Evolutionary conservation across 1,140 invertebrate genomes (phyloP).

Genomic region (Platyscapa corneri): DNA sequence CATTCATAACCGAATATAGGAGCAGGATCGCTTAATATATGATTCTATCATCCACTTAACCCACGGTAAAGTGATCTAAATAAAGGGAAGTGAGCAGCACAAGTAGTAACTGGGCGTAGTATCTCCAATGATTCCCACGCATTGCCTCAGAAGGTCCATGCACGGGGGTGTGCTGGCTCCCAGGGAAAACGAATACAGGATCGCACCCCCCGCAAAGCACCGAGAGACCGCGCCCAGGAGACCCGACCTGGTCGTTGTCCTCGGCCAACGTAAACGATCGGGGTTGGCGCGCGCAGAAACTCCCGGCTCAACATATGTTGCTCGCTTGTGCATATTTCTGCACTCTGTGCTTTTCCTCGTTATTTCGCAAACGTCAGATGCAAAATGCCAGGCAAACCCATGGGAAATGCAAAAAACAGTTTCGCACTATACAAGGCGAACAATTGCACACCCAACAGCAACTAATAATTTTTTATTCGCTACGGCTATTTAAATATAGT

Average conservation of each 20-base stretch:
- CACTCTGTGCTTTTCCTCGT: conserved; percentile 3
- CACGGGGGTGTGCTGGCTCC: neutral
- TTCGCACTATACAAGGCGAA: neutral
- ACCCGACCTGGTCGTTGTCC: neutral
- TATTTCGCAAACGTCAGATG: neutral
- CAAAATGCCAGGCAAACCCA: neutral
- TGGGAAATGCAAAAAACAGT: neutral
- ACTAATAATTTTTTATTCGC: conserved; percentile 13
- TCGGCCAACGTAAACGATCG: neutral
- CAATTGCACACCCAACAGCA: neutral
- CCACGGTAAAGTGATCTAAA: neutral
- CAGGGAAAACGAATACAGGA: neutral
- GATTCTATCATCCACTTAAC: neutral
- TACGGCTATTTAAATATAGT: neutral
- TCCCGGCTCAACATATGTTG: conserved; percentile 42
- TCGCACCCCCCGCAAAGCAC: neutral
- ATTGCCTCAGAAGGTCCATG: neutral
- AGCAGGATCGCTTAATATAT: too few relatives aligned
- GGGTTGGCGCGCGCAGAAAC: too few relatives aligned
- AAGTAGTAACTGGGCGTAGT: too few relatives aligned
- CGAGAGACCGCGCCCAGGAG: neutral
- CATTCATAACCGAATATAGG: too few relatives aligned
- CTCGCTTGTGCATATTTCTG: conserved; percentile 36
- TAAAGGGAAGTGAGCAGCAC: neutral
- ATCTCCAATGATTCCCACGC: conserved; percentile 11